Conservation (phyloP, 1,140 invertebrate genomes). For the Aphaenogaster rudis region DNA sequence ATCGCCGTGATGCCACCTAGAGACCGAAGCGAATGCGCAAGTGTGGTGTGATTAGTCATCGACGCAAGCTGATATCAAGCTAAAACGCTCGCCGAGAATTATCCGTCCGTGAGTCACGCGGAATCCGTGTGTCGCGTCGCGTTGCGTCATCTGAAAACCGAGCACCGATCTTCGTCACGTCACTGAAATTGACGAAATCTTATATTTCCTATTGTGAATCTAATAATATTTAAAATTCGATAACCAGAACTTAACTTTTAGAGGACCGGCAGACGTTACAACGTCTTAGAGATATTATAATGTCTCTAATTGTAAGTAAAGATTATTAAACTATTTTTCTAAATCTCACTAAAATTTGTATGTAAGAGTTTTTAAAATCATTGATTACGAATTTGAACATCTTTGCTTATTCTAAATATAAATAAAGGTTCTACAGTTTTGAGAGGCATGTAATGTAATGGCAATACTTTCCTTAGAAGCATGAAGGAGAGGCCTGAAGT, state of each 20-base stretch:
- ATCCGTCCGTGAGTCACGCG: conserved; percentile 68
- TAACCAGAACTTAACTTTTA: neutral
- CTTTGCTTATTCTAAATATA: too few relatives aligned
- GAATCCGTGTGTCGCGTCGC: neutral
- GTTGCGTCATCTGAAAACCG: conserved; percentile 7
- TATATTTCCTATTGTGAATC: neutral
- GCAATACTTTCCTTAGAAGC: too few relatives aligned
- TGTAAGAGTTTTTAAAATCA: too few relatives aligned
- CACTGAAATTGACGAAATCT: neutral
- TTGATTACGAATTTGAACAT: too few relatives aligned
- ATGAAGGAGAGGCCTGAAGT: too few relatives aligned
- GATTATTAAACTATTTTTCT: too few relatives aligned
- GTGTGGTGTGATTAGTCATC: conserved; percentile 71
- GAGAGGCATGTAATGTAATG: too few relatives aligned
- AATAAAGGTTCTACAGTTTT: too few relatives aligned
- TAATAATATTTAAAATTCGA: neutral
- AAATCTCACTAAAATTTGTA: too few relatives aligned
- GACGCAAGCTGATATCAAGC: conserved; percentile 66
- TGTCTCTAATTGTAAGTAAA: too few relatives aligned
- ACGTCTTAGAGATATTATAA: too few relatives aligned
- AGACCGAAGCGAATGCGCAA: conserved; percentile 23
- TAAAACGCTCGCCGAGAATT: conserved; percentile 67
- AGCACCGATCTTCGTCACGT: neutral
- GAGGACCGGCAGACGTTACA: too few relatives aligned
- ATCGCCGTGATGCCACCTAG: neutral